Evolutionary conservation across 2,888 invertebrate species (phyloP).

Genomic region (Cryptocephalus primarius): DNA sequence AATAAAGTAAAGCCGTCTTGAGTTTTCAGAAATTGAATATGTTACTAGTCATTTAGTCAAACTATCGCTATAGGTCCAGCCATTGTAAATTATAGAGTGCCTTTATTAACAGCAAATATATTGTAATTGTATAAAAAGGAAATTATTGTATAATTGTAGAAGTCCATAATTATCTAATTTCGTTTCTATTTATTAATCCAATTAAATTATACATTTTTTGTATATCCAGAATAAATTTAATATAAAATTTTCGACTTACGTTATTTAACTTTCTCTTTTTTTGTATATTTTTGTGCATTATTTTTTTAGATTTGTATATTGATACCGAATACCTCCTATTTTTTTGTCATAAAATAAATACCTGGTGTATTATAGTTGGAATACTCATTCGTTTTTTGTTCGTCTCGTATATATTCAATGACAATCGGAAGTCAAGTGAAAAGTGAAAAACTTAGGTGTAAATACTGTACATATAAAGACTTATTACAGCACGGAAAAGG

Average conservation of each 20-base stretch:
- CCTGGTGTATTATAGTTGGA: not conserved
- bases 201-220: constrained; percentile 22
- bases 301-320: not conserved
- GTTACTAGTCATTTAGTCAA: constrained; percentile 18
- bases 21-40: constrained; percentile 12
- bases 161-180: constrained; percentile 17
- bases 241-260: not conserved
- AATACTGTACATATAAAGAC: not conserved
- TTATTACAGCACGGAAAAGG: not conserved
- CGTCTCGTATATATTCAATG: not conserved
- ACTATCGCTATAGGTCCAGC: constrained; percentile 15
- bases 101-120: constrained; percentile 20
- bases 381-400: not conserved
- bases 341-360: not conserved
- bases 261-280: not conserved
- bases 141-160: constrained; percentile 18
- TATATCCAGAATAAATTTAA: constrained; percentile 22
- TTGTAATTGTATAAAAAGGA: constrained; percentile 15
- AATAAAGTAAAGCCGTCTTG: constrained; percentile 5
- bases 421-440: not conserved
- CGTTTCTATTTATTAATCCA: constrained; percentile 23
- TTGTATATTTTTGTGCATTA: not conserved
- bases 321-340: not conserved
- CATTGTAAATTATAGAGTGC: constrained; percentile 22
- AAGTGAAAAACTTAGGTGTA: not conserved